Conservation (phyloP, 1,140 invertebrate species). For the Camponotus floridanus region DNA sequence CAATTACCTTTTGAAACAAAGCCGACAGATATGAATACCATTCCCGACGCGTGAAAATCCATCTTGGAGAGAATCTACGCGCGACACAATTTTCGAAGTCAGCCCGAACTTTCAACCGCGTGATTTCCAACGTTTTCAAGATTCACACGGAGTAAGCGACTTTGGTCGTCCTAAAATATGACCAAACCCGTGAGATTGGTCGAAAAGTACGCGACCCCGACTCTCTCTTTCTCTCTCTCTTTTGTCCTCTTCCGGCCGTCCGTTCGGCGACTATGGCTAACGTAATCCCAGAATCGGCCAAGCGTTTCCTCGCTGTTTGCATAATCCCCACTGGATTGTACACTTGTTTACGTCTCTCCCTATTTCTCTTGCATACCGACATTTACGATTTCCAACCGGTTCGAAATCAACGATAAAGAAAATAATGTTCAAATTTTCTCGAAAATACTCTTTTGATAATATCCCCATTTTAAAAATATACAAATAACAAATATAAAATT, state of each 20-base stretch:
- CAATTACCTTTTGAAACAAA: constrained; percentile 35
- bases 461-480: neutral
- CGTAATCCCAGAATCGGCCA: constrained; percentile 41
- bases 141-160: constrained; percentile 54
- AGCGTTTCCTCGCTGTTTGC: constrained; percentile 58
- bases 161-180: constrained; percentile 52
- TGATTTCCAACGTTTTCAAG: constrained; percentile 46
- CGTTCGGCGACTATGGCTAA: constrained; percentile 39
- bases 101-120: constrained; percentile 44
- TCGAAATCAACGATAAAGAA: neutral
- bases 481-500: neutral
- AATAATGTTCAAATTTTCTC: neutral
- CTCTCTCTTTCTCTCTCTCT: neutral
- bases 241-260: constrained; percentile 36
- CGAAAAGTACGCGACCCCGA: constrained; percentile 43
- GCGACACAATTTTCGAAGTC: constrained; percentile 30
- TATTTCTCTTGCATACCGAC: constrained; percentile 28
- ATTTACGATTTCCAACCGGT: neutral
- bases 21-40: constrained; percentile 38
- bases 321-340: constrained; percentile 62
- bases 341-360: constrained; percentile 58
- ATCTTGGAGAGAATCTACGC: constrained; percentile 46
- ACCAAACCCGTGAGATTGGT: constrained; percentile 35
- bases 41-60: constrained; percentile 23
- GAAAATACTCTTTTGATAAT: neutral